These are phyloP conservation scores for Rynchops niger DNA, from an alignment of 2,113 vertebrate genomes.

Conservation along the genomic window DNA sequence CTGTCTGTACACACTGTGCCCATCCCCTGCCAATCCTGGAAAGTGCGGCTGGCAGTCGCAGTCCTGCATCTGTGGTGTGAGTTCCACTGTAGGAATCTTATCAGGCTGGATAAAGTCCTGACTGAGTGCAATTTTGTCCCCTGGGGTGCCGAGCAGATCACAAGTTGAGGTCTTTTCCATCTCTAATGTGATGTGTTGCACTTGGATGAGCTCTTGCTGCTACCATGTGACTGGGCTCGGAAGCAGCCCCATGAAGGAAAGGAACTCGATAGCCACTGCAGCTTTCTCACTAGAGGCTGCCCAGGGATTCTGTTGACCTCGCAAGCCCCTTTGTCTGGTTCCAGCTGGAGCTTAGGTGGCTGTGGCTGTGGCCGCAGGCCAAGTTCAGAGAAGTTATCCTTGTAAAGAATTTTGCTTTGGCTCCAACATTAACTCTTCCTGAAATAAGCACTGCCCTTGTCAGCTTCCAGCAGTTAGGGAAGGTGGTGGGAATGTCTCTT, in stretches of 20 bases:
- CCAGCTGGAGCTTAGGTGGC: neutral
- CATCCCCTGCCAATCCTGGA: constrained; percentile 27
- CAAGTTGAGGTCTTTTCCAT: neutral
- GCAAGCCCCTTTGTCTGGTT: neutral
- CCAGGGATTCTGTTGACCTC: constrained; percentile 28
- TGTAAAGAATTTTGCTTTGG: neutral
- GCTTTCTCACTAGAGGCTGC: neutral
- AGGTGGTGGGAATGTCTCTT: neutral
- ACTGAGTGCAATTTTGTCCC: neutral
- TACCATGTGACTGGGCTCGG: neutral
- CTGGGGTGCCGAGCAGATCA: neutral
- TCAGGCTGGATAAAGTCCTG: neutral
- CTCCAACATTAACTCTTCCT: neutral
- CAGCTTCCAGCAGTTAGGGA: neutral
- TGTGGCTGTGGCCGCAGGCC: neutral
- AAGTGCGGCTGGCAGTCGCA: constrained; percentile 6
- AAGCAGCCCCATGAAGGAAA: neutral
- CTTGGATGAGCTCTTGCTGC: neutral
- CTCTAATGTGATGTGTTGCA: neutral
- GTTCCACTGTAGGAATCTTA: neutral
- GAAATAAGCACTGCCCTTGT: constrained; percentile 35
- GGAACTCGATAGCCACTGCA: neutral
- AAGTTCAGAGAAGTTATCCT: neutral
- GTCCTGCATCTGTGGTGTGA: neutral
- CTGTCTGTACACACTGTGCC: neutral